Percentiles rank a stretch among this genome's conserved stretches.
Conservation (phyloP, 2,113 vertebrate species). For the Macquaria ambigua region DNA sequence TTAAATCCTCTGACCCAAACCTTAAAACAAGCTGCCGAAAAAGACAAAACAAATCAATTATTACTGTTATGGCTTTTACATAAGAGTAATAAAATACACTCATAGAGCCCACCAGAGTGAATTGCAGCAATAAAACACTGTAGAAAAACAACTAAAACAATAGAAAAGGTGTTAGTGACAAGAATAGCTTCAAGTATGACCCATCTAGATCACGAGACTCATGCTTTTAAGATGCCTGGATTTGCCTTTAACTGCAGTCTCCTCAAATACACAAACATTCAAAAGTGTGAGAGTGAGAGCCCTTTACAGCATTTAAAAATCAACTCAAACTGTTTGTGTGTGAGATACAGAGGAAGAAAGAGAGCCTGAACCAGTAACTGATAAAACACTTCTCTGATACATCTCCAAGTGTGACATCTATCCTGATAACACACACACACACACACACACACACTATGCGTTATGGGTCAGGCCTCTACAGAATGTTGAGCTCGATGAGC, state of each 20-base stretch:
- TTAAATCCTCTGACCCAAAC: slow-evolving; percentile 17
- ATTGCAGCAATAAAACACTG: slow-evolving; percentile 17
- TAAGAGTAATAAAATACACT: slow-evolving; percentile 13
- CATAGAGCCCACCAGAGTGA: neutral
- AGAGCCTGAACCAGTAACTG: neutral
- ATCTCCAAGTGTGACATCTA: neutral
- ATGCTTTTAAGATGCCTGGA: neutral
- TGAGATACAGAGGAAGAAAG: neutral
- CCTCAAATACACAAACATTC: slow-evolving; percentile 16
- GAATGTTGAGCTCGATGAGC: slow-evolving; percentile 94
- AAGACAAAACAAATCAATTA: neutral
- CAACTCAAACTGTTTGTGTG: neutral
- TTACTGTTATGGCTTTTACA: neutral
- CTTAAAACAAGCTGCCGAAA: slow-evolving; percentile 46
- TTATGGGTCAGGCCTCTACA: slow-evolving; percentile 62
- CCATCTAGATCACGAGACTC: slow-evolving; percentile 28
- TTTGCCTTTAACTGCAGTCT: slow-evolving; percentile 4
- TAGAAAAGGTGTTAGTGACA: slow-evolving; percentile 16
- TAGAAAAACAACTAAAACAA: slow-evolving; percentile 40
- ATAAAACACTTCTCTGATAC: neutral
- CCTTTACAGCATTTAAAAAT: neutral
- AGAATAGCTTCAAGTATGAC: slow-evolving; percentile 61
- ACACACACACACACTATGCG: neutral
- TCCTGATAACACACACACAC: neutral
- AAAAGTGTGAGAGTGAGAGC: neutral